Percentiles rank a stretch among this genome's conserved stretches.
phyloP scores from a whole-genome alignment of 2,888 invertebrate species.

The Nephrotoma flavescens region DNA sequence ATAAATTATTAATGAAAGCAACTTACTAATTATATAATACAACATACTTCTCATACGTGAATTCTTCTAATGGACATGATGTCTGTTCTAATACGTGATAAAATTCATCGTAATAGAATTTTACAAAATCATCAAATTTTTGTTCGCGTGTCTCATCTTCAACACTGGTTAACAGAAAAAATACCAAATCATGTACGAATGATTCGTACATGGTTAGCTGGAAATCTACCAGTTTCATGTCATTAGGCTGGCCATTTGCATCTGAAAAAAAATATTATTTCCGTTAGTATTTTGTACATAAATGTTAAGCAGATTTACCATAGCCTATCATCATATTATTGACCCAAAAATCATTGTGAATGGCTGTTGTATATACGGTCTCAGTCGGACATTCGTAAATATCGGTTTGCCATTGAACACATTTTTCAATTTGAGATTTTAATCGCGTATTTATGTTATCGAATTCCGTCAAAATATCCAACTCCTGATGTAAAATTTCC shows the following conservation, averaged over 20 bases:
- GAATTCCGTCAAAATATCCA: conserved; percentile 7
- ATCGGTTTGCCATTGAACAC: conserved; percentile 17
- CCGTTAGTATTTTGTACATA: neutral
- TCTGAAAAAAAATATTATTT: conserved; percentile 13
- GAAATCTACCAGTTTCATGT: conserved; percentile 42
- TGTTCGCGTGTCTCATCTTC: conserved; percentile 29
- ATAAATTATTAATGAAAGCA: neutral
- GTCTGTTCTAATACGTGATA: conserved; percentile 29
- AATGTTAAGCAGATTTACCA: conserved; percentile 18
- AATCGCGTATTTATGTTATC: conserved; percentile 14
- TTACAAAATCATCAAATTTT: conserved; percentile 36
- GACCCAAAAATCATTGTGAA: conserved; percentile 44
- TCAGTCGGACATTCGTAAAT: conserved; percentile 21
- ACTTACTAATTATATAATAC: neutral
- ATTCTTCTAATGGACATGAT: conserved; percentile 26
- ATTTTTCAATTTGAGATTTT: conserved; percentile 14
- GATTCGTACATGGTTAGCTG: conserved; percentile 39
- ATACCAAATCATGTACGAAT: conserved; percentile 37
- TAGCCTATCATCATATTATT: conserved; percentile 42
- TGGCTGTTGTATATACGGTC: conserved; percentile 36
- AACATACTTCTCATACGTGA: conserved; percentile 30
- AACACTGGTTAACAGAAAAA: conserved; percentile 40
- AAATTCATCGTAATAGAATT: conserved; percentile 37
- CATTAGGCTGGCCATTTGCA: conserved; percentile 26
- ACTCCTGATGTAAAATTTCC: neutral